Conservation (phyloP, 2,888 invertebrate species). For the Drosophila koepferae region DNA sequence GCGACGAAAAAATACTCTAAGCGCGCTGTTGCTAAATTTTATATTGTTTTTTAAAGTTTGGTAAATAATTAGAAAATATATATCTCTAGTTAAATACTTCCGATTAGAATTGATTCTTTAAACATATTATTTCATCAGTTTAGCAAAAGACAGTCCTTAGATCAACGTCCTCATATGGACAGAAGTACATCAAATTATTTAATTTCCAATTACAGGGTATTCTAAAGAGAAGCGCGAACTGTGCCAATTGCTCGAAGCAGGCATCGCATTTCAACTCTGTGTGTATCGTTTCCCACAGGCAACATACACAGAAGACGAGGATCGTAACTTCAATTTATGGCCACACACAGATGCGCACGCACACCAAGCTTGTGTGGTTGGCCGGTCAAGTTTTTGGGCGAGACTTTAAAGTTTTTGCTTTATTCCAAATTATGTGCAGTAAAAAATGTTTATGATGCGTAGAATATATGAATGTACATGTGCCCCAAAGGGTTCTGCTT, state of each 20-base stretch:
- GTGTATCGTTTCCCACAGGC: conserved; percentile 46
- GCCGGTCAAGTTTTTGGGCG: conserved; percentile 26
- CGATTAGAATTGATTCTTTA: not conserved
- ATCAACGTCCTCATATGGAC: no score
- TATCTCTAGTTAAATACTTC: not conserved
- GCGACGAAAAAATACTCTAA: not conserved
- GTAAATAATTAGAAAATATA: not conserved
- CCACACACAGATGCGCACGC: not conserved
- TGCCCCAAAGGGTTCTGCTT: conserved; percentile 40
- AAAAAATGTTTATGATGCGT: conserved; percentile 64
- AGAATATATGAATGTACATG: conserved; percentile 19
- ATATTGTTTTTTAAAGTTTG: not conserved
- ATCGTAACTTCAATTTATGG: conserved; percentile 52
- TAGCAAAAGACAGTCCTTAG: not conserved
- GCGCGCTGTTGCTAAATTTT: no score
- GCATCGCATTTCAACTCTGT: conserved; percentile 48
- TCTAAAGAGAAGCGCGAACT: conserved; percentile 24
- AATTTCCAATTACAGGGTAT: conserved; percentile 1
- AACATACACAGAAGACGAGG: conserved; percentile 11
- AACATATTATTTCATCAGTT: not conserved
- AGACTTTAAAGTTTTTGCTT: conserved; percentile 40
- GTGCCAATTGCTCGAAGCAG: conserved; percentile 51
- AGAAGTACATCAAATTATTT: no score
- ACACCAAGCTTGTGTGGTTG: conserved; percentile 7
- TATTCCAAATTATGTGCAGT: conserved; percentile 62